Evolutionary conservation across 2,797 vertebrate species (phyloP), one percentile per base, ranked within the genome.

Genomic region (Dipus sagitta): DNA sequence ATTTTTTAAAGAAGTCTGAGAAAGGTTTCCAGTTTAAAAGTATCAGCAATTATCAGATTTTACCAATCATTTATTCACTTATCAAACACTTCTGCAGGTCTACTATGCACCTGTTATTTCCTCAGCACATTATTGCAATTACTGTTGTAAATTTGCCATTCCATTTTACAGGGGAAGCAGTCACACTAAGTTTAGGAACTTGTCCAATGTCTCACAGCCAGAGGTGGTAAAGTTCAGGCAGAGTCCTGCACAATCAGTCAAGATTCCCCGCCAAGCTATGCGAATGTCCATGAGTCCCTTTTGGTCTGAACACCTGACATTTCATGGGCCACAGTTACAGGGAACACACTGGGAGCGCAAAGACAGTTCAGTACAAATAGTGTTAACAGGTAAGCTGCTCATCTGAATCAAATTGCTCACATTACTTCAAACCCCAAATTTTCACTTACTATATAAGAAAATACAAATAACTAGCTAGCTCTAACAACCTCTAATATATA

Each of bases 401-500:
- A 74, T 24, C 26, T 68, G 12, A 32, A 62, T 42, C 34, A 67
- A 79, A 80, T 2, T 79, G n/a, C 23, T 72, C 77, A 26, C n/a
- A 64, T 32, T 34, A 67, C 18, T 30, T 60, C 72, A 24, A 84
- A 88, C 26, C 24, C 24, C 72, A 86, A 60, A 65, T 82, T 78
- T 68, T 71, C 64, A 92, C 15, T 78, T 90, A 64, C 26, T 52
- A 24, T 23, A 2, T 58, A 23, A 85, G n/a, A 62, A 91, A 6
- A 34, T 0, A 82, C 24, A 91, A 91, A 47, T 17, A 93, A 62
- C n/a, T 65, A 87, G 52, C 47, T 23, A 65, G 0, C 0, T 71
- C 52, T 81, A 82, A 89, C 81, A 82, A 12, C 76, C 60, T 90
- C 71, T 52, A 70, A 58, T 72, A 84, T 14, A 15, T 24, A 81